A percentile compares a stretch with the other conserved stretches of the same genome.
Evolutionary conservation across 2,113 vertebrate genomes (phyloP).

Genomic region (Hyla sarda): DNA sequence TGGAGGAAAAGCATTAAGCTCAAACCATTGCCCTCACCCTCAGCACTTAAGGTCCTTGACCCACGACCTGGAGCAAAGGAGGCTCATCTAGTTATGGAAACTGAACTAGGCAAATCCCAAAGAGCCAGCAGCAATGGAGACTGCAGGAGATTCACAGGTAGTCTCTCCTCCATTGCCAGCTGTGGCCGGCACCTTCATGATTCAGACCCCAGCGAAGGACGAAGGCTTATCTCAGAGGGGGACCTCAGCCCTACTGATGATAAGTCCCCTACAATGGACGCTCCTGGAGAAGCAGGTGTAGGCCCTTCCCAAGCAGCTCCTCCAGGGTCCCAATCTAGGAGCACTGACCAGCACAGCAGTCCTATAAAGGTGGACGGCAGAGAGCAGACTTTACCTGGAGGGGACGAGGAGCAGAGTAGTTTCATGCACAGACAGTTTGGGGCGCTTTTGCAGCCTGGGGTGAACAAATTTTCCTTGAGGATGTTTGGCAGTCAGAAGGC

Average conservation of each 20-base stretch:
- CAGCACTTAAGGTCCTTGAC: slow-evolving; percentile 69
- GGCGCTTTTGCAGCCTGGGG: slow-evolving; percentile 96
- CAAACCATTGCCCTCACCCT: slow-evolving; percentile 88
- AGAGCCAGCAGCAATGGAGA: slow-evolving; percentile 97
- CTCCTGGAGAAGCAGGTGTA: slow-evolving; percentile 69
- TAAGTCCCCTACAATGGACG: slow-evolving; percentile 80
- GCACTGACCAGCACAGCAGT: slow-evolving; percentile 75
- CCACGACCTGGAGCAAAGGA: slow-evolving; percentile 52
- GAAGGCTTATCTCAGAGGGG: slow-evolving; percentile 89
- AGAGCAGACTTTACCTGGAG: slow-evolving; percentile 91
- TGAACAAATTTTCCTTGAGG: slow-evolving; percentile 99
- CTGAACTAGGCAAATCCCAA: slow-evolving; percentile 79
- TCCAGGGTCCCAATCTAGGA: slow-evolving; percentile 61
- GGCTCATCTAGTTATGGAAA: slow-evolving; percentile 74
- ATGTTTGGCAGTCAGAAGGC: slow-evolving; percentile 99
- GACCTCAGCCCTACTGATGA: slow-evolving; percentile 81
- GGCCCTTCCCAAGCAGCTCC: slow-evolving; percentile 67
- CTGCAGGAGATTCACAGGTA: slow-evolving; percentile 93
- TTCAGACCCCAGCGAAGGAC: slow-evolving; percentile 88
- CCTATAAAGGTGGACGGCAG: slow-evolving; percentile 90
- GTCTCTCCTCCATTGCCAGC: slow-evolving; percentile 92
- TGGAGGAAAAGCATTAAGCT: slow-evolving; percentile 91
- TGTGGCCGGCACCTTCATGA: slow-evolving; percentile 86
- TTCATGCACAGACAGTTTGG: slow-evolving; percentile 98
- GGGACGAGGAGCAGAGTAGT: slow-evolving; percentile 88